A percentile compares a stretch with the other conserved stretches of the same genome.
Evolutionary conservation across 2,113 vertebrate genomes (phyloP).

Genomic region (Elephantulus edwardii): DNA sequence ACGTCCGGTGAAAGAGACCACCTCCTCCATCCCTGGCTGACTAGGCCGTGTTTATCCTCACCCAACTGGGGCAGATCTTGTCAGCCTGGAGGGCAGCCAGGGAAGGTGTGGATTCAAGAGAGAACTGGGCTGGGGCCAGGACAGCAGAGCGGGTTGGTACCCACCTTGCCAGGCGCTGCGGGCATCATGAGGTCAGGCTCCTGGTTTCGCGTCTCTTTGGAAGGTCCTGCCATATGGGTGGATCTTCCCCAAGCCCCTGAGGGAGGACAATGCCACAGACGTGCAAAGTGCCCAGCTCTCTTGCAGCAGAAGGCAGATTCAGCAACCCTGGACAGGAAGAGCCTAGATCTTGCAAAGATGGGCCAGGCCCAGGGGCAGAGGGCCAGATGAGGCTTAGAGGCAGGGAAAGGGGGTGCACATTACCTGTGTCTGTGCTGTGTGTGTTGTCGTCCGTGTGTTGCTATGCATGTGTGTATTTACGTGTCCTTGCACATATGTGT

Average conservation of each 20-base stretch:
- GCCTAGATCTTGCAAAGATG: conserved; percentile 29
- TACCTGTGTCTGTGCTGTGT: neutral
- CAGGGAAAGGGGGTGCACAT: neutral
- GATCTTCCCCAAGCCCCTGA: conserved; percentile 32
- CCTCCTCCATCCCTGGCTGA: neutral
- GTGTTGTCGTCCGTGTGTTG: neutral
- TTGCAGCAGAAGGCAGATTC: neutral
- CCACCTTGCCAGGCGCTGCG: conserved; percentile 67
- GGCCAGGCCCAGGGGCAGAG: conserved; percentile 35
- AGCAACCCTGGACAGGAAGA: conserved; percentile 5
- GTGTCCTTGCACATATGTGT: neutral
- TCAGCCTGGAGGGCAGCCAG: conserved; percentile 54
- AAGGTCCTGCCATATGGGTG: conserved; percentile 61
- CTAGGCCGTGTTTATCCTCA: neutral
- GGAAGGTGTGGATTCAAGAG: conserved; percentile 69
- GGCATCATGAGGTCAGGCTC: conserved; percentile 69
- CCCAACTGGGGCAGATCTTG: conserved; percentile 37
- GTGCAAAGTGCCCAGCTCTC: neutral
- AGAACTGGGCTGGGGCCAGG: conserved; percentile 69
- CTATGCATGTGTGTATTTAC: neutral
- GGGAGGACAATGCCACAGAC: neutral
- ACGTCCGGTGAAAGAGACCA: neutral
- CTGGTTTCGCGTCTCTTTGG: conserved; percentile 57
- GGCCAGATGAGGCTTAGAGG: conserved; percentile 53
- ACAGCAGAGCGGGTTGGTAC: conserved; percentile 48